Evolutionary conservation across 1,140 invertebrate species (phyloP).

Genomic region (Drosophila ambigua): DNA sequence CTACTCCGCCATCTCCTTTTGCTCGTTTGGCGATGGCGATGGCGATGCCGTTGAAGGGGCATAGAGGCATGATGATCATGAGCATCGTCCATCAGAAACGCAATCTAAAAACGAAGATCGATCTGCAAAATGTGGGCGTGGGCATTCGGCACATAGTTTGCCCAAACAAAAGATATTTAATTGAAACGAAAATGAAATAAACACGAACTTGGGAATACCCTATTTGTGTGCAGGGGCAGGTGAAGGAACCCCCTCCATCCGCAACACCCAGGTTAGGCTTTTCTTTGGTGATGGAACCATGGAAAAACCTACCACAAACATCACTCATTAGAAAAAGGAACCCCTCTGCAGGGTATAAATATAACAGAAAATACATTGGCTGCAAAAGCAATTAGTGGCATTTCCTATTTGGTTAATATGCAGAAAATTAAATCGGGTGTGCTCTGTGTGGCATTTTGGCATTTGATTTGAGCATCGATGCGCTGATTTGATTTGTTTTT

Average conservation of each 20-base stretch:
- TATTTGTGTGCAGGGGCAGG: too few species aligned
- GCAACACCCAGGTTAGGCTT: too few species aligned
- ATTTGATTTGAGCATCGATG: constrained; percentile 45
- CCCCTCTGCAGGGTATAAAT: constrained; percentile 19
- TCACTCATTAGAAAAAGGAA: neutral
- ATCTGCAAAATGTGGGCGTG: constrained; percentile 53
- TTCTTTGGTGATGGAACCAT: too few species aligned
- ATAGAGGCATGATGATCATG: constrained; percentile 32
- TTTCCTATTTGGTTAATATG: constrained; percentile 82
- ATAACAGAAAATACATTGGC: constrained; percentile 30
- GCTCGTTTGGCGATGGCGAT: neutral
- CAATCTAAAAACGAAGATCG: constrained; percentile 69
- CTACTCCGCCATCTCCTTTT: constrained; percentile 14
- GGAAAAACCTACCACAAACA: too few species aligned
- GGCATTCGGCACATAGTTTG: constrained; percentile 35
- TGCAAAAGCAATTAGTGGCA: constrained; percentile 70
- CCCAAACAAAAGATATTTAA: constrained; percentile 12
- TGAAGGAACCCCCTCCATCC: too few species aligned
- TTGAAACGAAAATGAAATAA: neutral
- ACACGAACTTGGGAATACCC: constrained; percentile 7
- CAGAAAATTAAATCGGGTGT: constrained; percentile 80
- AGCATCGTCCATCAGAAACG: constrained; percentile 52
- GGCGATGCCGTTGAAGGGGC: constrained; percentile 16
- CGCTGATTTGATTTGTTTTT: too few species aligned
- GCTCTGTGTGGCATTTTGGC: constrained; percentile 56